Percentiles rank a stretch among this genome's conserved stretches.
phyloP scores from a whole-genome alignment of 2,113 vertebrate species.

The Heterotis niloticus region DNA sequence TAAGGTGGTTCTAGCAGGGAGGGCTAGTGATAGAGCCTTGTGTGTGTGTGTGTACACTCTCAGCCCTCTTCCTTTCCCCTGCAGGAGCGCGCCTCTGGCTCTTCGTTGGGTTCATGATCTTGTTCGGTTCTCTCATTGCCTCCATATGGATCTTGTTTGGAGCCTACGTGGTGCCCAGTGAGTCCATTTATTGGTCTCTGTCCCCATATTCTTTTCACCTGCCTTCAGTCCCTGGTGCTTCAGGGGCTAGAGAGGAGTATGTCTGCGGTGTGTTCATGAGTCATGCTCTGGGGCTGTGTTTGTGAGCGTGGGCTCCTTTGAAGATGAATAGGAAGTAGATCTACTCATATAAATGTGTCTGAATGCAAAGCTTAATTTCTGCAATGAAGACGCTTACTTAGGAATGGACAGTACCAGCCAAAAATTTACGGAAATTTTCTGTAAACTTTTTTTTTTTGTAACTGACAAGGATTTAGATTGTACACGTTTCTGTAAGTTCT shows the following conservation, averaged over 20 bases:
- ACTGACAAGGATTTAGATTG: too few species aligned
- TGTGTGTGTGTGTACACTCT: neutral
- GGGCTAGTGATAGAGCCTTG: too few species aligned
- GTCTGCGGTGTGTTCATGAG: neutral
- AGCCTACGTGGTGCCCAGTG: slow-evolving; percentile 78
- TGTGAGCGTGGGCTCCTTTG: neutral
- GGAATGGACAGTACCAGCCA: too few species aligned
- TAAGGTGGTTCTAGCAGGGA: slow-evolving; percentile 51
- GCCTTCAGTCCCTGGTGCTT: neutral
- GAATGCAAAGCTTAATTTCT: too few species aligned
- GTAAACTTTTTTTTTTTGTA: too few species aligned
- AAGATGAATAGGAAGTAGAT: too few species aligned
- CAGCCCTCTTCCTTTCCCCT: neutral
- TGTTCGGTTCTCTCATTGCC: slow-evolving; percentile 88
- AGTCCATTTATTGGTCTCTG: slow-evolving; percentile 43
- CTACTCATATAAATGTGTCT: too few species aligned
- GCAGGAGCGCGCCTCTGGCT: slow-evolving; percentile 86
- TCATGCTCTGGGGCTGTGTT: neutral
- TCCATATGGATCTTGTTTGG: slow-evolving; percentile 90
- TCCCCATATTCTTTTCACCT: neutral
- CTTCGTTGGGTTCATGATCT: slow-evolving; percentile 87
- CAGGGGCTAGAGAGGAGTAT: too few species aligned
- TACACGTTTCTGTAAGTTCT: too few species aligned
- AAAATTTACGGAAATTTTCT: too few species aligned
- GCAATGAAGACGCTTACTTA: too few species aligned